Percentiles rank a stretch among this genome's conserved stretches.
These are phyloP conservation scores for Pristionchus arcanus DNA, from an alignment of 2,888 invertebrate species.

Conservation along the genomic window DNA sequence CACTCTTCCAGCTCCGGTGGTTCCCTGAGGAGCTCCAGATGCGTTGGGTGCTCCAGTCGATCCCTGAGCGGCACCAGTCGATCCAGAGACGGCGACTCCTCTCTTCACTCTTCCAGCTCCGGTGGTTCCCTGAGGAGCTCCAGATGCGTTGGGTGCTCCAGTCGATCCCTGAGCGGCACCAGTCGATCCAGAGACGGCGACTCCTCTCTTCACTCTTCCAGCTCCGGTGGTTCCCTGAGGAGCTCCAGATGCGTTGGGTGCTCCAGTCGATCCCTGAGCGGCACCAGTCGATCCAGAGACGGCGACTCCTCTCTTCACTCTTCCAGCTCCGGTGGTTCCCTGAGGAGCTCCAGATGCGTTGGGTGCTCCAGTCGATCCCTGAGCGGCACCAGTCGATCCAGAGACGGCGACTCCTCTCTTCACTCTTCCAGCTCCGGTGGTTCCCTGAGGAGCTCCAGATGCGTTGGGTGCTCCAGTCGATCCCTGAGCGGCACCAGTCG, in stretches of 20 bases:
- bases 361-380: not conserved
- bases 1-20: not conserved
- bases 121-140: not conserved
- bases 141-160: not conserved
- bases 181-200: not conserved
- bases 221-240: constrained; percentile 18
- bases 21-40: constrained; percentile 18
- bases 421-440: not conserved
- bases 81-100: not conserved
- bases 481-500: not conserved
- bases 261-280: constrained; percentile 9
- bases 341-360: not conserved
- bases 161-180: constrained; percentile 20
- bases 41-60: not conserved
- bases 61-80: constrained; percentile 20
- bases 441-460: constrained; percentile 16
- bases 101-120: not conserved
- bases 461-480: not conserved
- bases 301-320: not conserved
- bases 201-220: not conserved
- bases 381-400: constrained; percentile 28
- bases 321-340: not conserved
- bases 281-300: not conserved
- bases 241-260: not conserved
- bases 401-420: not conserved